Percentiles rank a stretch among this genome's conserved stretches.
Evolutionary conservation across 2,113 vertebrate genomes (phyloP).

Genomic region (Cyprinodon variegatus): DNA sequence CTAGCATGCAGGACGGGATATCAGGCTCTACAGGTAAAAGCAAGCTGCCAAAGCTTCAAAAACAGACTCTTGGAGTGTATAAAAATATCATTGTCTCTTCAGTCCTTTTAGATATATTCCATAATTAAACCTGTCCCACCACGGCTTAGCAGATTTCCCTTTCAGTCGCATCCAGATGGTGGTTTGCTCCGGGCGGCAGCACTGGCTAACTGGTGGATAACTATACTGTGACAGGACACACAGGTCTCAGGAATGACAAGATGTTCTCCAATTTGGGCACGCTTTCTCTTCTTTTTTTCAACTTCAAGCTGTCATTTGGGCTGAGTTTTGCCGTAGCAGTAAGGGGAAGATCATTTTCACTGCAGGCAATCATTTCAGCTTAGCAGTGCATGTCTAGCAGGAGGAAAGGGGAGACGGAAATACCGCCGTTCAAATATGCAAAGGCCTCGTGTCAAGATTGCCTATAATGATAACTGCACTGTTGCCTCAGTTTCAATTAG

Average conservation of each 20-base stretch:
- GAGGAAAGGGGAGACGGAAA: constrained; percentile 21
- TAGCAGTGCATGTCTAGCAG: constrained; percentile 68
- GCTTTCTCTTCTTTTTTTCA: constrained; percentile 38
- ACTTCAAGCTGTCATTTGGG: constrained; percentile 67
- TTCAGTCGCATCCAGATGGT: constrained; percentile 28
- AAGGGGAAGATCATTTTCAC: constrained; percentile 70
- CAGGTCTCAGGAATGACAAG: constrained; percentile 64
- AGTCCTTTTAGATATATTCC: constrained; percentile 26
- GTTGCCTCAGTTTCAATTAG: constrained; percentile 57
- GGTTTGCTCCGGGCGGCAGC: constrained; percentile 34
- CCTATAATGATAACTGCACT: constrained; percentile 61
- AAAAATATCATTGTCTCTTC: constrained; percentile 45
- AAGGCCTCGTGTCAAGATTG: constrained; percentile 49
- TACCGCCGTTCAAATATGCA: constrained; percentile 50
- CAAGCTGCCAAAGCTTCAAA: constrained; percentile 51
- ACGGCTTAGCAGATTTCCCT: constrained; percentile 4
- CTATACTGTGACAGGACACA: constrained; percentile 49
- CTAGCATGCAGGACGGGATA: constrained; percentile 56
- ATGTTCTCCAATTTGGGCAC: constrained; percentile 62
- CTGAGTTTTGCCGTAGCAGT: constrained; percentile 66
- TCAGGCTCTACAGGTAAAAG: constrained; percentile 55
- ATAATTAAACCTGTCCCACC: constrained; percentile 23
- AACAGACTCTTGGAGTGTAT: constrained; percentile 44
- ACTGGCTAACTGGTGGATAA: constrained; percentile 56
- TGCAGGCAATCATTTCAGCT: constrained; percentile 73